Conservation (phyloP, 2,797 vertebrate species). For the Karalla daura region DNA sequence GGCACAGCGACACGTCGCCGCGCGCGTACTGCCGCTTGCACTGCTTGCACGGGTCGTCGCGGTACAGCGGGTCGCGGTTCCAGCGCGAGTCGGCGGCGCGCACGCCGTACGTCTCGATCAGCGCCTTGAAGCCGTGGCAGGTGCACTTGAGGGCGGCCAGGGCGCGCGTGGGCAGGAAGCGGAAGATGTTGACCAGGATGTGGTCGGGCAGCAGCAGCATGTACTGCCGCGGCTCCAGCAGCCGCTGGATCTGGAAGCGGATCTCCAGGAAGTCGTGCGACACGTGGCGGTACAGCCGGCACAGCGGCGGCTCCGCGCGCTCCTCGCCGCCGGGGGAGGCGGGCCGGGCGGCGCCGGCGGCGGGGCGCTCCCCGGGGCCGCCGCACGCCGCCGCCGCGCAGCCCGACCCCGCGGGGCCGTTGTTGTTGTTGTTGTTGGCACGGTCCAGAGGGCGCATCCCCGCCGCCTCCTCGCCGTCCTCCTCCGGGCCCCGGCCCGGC, state of each 20-base stretch:
- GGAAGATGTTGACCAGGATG: constrained; percentile 94
- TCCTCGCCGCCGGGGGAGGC: constrained; percentile 75
- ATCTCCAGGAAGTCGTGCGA: constrained; percentile 97
- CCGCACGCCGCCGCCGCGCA: too few species aligned
- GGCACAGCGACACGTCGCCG: constrained; percentile 95
- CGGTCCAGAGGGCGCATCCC: constrained; percentile 82
- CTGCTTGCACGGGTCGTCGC: constrained; percentile 98
- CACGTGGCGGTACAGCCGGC: constrained; percentile 94
- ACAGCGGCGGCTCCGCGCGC: constrained; percentile 87
- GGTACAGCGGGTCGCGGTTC: constrained; percentile 94
- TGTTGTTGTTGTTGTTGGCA: constrained; percentile 78
- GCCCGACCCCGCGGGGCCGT: constrained; percentile 55
- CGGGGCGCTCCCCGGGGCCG: too few species aligned
- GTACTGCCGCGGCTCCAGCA: constrained; percentile 95
- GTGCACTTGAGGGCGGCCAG: constrained; percentile 96
- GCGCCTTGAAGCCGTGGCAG: constrained; percentile 92
- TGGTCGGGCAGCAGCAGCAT: constrained; percentile 95
- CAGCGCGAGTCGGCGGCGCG: constrained; percentile 92
- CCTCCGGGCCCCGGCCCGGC: constrained; percentile 75
- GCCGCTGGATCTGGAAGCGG: constrained; percentile 95
- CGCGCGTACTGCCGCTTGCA: constrained; percentile 92
- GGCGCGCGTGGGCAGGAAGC: constrained; percentile 91
- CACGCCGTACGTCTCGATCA: constrained; percentile 94
- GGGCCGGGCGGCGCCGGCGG: too few species aligned
- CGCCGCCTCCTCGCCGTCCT: constrained; percentile 64